Evolutionary conservation across 2,888 invertebrate species (phyloP).

Genomic region (Lasius platythorax): DNA sequence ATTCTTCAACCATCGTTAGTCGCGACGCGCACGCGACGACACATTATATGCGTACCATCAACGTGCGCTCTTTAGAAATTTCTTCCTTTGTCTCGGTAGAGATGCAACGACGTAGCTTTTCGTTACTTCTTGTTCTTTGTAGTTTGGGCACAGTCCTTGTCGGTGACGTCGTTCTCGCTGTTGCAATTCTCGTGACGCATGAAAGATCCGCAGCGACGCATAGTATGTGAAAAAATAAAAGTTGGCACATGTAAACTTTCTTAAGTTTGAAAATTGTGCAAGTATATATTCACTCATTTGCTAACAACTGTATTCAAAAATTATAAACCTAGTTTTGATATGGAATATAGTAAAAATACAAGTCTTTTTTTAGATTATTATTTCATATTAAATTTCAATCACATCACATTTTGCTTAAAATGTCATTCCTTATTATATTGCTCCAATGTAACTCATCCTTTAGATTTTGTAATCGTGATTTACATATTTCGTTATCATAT

Average conservation of each 20-base stretch:
- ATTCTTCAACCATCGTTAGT: slow-evolving; percentile 72
- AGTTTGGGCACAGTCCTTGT: slow-evolving; percentile 52
- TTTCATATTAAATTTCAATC: neutral
- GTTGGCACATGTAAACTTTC: neutral
- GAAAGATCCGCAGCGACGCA: neutral
- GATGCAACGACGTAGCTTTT: slow-evolving; percentile 51
- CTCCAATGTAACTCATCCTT: neutral
- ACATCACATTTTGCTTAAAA: neutral
- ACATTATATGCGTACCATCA: slow-evolving; percentile 66
- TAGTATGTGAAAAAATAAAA: neutral
- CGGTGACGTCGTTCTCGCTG: neutral
- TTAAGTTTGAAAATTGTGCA: neutral
- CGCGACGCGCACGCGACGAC: slow-evolving; percentile 71
- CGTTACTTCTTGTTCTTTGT: slow-evolving; percentile 64
- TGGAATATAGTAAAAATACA: neutral
- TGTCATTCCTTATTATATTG: neutral
- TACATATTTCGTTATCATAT: neutral
- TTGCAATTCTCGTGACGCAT: slow-evolving; percentile 9
- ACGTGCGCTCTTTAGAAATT: slow-evolving; percentile 82
- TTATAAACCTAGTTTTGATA: neutral
- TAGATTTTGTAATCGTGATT: neutral
- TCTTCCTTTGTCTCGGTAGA: slow-evolving; percentile 78
- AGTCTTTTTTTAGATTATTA: neutral
- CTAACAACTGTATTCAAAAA: neutral
- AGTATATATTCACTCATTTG: neutral